Percentiles rank a stretch among this genome's conserved stretches.
Evolutionary conservation across 2,888 invertebrate species (phyloP).

Genomic region (Brachypterus glaber): DNA sequence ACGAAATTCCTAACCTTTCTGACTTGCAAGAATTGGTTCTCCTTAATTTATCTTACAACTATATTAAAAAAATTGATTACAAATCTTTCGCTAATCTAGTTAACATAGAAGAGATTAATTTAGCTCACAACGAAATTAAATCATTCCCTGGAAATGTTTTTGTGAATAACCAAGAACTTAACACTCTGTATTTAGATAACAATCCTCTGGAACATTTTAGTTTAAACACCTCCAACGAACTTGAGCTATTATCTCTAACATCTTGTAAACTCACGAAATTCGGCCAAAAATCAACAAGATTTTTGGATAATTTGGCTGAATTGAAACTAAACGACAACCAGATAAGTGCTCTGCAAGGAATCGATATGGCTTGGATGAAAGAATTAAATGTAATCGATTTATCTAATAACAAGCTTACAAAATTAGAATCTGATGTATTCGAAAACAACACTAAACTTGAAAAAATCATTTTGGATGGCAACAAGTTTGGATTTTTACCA

Average conservation of each 20-base stretch:
- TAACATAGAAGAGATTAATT: constrained; percentile 60
- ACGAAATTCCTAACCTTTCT: constrained; percentile 47
- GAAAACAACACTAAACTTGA: constrained; percentile 59
- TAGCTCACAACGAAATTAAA: constrained; percentile 59
- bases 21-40: constrained; percentile 44
- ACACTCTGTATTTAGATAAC: constrained; percentile 58
- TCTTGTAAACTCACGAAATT: constrained; percentile 58
- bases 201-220: constrained; percentile 57
- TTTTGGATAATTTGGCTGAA: constrained; percentile 53
- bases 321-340: constrained; percentile 61
- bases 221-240: constrained; percentile 50
- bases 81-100: constrained; percentile 53
- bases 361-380: constrained; percentile 57
- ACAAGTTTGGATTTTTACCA: constrained; percentile 58
- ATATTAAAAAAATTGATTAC: constrained; percentile 50
- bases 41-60: constrained; percentile 60
- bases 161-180: constrained; percentile 54
- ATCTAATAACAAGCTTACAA: constrained; percentile 60
- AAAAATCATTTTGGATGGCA: constrained; percentile 61
- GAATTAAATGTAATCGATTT: constrained; percentile 63
- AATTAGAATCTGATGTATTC: constrained; percentile 58
- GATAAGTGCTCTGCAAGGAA: constrained; percentile 56
- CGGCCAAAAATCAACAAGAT: constrained; percentile 55
- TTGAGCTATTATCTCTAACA: constrained; percentile 60
- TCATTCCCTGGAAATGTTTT: constrained; percentile 56